Evolutionary conservation across 2,888 invertebrate genomes (phyloP).

Genomic region (Watsonalla binaria): DNA sequence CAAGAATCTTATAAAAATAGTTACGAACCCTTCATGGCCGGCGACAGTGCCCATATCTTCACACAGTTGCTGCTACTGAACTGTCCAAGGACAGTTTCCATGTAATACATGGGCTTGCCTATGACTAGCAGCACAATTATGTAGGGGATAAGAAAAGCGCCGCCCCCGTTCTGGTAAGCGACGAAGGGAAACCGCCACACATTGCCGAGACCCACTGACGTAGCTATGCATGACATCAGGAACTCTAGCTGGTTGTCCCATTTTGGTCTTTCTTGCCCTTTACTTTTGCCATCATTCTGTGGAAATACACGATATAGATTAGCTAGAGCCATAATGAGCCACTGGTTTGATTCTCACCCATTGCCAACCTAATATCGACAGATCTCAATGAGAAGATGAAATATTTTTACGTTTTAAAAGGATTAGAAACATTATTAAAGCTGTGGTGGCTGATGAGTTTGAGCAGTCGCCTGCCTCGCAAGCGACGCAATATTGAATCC

Average conservation of each 20-base stretch:
- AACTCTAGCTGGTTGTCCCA: conserved; percentile 86
- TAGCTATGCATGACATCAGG: conserved; percentile 85
- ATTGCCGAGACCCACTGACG: conserved; percentile 85
- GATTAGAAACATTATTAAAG: no score
- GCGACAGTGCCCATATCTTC: conserved; percentile 82
- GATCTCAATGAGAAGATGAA: no score
- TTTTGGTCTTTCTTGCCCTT: conserved; percentile 41
- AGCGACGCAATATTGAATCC: no score
- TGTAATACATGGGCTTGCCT: conserved; percentile 89
- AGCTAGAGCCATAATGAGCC: no score
- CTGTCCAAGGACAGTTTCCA: conserved; percentile 91
- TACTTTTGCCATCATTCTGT: conserved; percentile 13
- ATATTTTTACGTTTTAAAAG: no score
- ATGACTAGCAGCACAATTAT: conserved; percentile 83
- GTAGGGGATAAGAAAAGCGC: conserved; percentile 86
- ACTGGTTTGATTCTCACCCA: no score
- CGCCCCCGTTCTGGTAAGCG: conserved; percentile 86
- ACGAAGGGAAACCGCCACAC: conserved; percentile 81
- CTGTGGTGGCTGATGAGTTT: no score
- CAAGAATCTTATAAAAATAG: no score
- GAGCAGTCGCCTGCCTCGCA: no score
- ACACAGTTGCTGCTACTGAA: conserved; percentile 89
- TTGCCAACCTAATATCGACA: no score
- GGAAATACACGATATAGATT: conserved; percentile 5
- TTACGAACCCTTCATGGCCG: conserved; percentile 85